Evolutionary conservation across 2,888 invertebrate genomes (phyloP).

Genomic region (Bombylius major): DNA sequence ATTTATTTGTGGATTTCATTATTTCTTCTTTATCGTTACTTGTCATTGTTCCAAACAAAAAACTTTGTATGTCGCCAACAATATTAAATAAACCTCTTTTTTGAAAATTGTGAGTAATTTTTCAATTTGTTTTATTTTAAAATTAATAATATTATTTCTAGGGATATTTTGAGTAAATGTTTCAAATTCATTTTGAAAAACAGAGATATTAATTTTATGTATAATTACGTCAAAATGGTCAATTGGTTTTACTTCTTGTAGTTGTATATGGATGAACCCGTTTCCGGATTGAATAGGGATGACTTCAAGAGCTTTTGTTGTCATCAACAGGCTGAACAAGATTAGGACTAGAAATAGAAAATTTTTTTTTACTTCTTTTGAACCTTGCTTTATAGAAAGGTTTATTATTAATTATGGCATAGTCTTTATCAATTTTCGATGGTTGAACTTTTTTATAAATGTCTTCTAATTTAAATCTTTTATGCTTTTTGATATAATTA

Average conservation of each 20-base stretch:
- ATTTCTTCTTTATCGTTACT: background rate
- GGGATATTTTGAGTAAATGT: background rate
- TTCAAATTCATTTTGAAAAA: too few relatives aligned
- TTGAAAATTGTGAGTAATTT: too few relatives aligned
- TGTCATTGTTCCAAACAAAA: background rate
- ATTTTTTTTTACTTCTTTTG: too few relatives aligned
- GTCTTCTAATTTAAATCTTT: background rate
- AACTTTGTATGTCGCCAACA: too few relatives aligned
- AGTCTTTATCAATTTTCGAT: background rate
- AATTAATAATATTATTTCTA: background rate
- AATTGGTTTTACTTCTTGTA: background rate
- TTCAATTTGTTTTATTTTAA: background rate
- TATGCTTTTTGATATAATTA: background rate
- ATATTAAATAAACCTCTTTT: too few relatives aligned
- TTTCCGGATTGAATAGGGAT: background rate
- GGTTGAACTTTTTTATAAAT: background rate
- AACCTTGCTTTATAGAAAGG: too few relatives aligned
- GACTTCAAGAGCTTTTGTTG: background rate
- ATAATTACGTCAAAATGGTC: background rate
- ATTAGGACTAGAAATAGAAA: background rate
- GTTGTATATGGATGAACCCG: background rate
- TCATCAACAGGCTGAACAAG: background rate
- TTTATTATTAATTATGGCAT: background rate
- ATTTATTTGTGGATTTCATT: too few relatives aligned
- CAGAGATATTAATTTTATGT: too few relatives aligned